Base-by-base conservation (phyloP, 1,140 invertebrate genomes). In the Melanaphis sacchari region DNA sequence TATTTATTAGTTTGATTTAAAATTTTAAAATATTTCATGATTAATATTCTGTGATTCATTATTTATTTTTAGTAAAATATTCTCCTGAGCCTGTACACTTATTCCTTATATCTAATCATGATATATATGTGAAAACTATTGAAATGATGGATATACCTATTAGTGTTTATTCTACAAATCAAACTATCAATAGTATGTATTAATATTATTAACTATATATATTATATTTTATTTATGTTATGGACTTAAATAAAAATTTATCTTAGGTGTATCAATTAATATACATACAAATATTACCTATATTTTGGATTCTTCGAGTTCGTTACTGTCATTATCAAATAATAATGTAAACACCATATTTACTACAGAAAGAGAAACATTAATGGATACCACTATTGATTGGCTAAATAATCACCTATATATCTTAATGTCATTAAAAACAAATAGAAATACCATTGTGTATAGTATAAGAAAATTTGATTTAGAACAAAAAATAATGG, bases 381-480 rank as follows among this genome's bases (percentile, higher is more conserved):
- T 85, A 26, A n/a, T 93, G 46, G 91, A 93, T 9, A 95, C 99
- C 0, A 97, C 97, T 5, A 96, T 98, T 1, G 98, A 99, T 95
- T 99, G 98, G 98, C 95, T 99, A 11, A 98, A 98, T 94, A 96
- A 97, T 87, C 96, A 97, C 81, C 95, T 99, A 2, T 99, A 98
- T 94, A 96, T 99, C 54, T 95, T 98, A 15, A 97, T 96, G n/a
- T 82, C 43, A 40, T 84, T 49, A 49, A 52, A n/a, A n/a, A 84
- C 46, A 38, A 82, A 43, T 8, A 85, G 18, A 26, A 84, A 92
- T 31, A 49, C 95, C 5, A 96, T 95, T 1, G 95, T 95, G 46
- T 98, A 97, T 97, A 96, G 97, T 95, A 97, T 98, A 92, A 96
- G 97, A 84, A 96, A 97, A 87, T 98, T 97, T 95, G 96, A 97